These are phyloP conservation scores for Salvator merianae DNA, from an alignment of 2,113 vertebrate genomes.

Conservation along the genomic window DNA sequence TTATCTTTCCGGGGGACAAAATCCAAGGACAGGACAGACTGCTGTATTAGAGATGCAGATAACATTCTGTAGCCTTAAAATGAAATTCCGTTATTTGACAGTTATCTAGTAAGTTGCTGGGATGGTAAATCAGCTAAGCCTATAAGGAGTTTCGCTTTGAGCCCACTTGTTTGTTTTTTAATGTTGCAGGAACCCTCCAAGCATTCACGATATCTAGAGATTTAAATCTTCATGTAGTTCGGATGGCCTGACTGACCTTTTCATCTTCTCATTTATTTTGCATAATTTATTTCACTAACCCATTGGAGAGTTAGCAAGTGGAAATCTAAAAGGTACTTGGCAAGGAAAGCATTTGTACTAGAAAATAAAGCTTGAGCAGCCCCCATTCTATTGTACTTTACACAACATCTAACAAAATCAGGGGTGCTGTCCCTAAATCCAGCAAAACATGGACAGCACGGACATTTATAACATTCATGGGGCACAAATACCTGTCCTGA, in stretches of 20 bases:
- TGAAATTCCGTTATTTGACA: conserved; percentile 25
- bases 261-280: conserved; percentile 64
- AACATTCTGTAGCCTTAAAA: conserved; percentile 5
- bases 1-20: background rate
- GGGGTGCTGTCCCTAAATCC: background rate
- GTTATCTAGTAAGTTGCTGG: conserved; percentile 44
- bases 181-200: conserved; percentile 39
- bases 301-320: conserved; percentile 44
- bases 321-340: conserved; percentile 28
- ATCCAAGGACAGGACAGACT: background rate
- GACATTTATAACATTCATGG: too few species aligned
- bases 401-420: background rate
- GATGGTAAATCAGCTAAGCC: conserved; percentile 42
- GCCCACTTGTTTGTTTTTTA: conserved; percentile 44
- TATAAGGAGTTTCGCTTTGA: conserved; percentile 44
- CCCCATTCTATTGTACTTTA: background rate
- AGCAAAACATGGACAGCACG: background rate
- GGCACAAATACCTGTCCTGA: background rate
- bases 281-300: conserved; percentile 64
- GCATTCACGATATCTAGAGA: conserved; percentile 50
- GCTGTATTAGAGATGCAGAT: conserved; percentile 9
- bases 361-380: background rate
- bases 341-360: background rate
- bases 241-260: conserved; percentile 58
- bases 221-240: conserved; percentile 46